Evolutionary conservation across 2,797 vertebrate species (phyloP).

Genomic region (Catamblyrhynchus diadema): DNA sequence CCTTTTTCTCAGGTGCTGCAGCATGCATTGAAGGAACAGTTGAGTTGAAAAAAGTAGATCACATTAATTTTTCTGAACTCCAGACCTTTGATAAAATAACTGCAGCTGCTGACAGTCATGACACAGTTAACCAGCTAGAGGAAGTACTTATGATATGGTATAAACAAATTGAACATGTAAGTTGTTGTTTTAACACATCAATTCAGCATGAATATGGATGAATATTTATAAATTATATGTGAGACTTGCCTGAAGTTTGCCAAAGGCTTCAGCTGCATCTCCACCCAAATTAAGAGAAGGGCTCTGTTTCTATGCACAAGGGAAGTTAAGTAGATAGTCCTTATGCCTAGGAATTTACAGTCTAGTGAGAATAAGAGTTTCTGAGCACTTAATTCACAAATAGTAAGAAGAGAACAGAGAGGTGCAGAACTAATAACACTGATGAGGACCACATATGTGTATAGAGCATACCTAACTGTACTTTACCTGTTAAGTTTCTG

Average conservation of each 20-base stretch:
- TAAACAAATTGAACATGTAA: conserved; percentile 82
- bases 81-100: conserved; percentile 74
- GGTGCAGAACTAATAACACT: neutral
- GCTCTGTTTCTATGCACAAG: neutral
- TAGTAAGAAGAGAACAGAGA: neutral
- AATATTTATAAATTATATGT: neutral
- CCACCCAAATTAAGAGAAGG: neutral
- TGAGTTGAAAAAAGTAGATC: conserved; percentile 71
- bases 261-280: neutral
- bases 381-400: neutral
- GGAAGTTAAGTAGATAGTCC: neutral
- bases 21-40: conserved; percentile 74
- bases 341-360: neutral
- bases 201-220: neutral
- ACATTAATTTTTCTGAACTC: conserved; percentile 76
- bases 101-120: conserved; percentile 70
- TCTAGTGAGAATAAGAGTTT: neutral
- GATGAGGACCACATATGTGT: neutral
- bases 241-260: neutral
- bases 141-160: conserved; percentile 81
- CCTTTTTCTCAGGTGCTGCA: conserved; percentile 67
- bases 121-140: conserved; percentile 76
- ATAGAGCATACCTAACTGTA: neutral
- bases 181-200: neutral
- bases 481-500: neutral